A percentile compares a stretch with the other conserved stretches of the same genome.
Evolutionary conservation across 2,888 invertebrate genomes (phyloP).

Genomic region (Biston stratarius): DNA sequence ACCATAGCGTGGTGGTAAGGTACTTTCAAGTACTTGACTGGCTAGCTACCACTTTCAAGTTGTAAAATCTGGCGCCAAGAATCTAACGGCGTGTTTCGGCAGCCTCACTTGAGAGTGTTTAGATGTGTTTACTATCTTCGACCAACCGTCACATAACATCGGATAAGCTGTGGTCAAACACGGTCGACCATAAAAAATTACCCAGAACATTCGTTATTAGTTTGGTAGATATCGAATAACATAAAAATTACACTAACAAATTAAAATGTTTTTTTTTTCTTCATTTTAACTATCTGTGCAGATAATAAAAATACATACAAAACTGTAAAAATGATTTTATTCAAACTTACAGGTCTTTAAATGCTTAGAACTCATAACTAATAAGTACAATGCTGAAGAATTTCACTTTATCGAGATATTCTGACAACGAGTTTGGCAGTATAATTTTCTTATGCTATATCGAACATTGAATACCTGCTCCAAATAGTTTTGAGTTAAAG

Average conservation of each 20-base stretch:
- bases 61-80: too few species aligned
- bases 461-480: constrained; percentile 17
- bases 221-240: too few species aligned
- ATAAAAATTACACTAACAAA: background rate
- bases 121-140: too few species aligned
- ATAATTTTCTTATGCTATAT: constrained; percentile 32
- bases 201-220: too few species aligned
- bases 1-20: too few species aligned
- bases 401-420: background rate
- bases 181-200: too few species aligned
- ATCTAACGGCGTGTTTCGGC: too few species aligned
- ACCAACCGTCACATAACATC: too few species aligned
- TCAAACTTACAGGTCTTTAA: background rate
- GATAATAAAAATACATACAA: background rate
- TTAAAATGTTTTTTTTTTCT: background rate
- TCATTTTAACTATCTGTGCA: background rate
- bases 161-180: too few species aligned
- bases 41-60: too few species aligned
- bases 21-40: background rate
- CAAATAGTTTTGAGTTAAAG: constrained; percentile 37
- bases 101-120: too few species aligned
- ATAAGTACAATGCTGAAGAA: background rate
- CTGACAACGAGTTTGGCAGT: background rate
- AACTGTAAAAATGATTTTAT: background rate
- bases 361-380: background rate